phyloP scores from a whole-genome alignment of 2,797 vertebrate species.

The Diglossa cyanea region DNA sequence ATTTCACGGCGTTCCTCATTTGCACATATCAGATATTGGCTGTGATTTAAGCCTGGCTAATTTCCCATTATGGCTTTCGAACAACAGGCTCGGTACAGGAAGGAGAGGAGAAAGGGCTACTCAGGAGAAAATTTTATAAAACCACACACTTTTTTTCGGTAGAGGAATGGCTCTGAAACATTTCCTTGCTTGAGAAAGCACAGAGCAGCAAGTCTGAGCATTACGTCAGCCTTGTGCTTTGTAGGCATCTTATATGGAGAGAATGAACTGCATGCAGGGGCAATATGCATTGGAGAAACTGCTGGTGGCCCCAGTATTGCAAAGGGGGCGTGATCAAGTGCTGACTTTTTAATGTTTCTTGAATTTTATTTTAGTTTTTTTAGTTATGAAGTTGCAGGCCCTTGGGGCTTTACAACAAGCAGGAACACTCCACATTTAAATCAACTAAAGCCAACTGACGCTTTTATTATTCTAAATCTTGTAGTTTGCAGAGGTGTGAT shows the following conservation, averaged over 20 bases:
- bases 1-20: conserved; percentile 54
- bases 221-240: not conserved
- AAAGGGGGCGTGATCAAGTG: not conserved
- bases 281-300: not conserved
- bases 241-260: not conserved
- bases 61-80: conserved; percentile 26
- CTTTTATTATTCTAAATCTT: not conserved
- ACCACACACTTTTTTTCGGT: fast-evolving
- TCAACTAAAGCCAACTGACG: not conserved
- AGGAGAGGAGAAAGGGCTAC: not conserved
- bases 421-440: fast-evolving
- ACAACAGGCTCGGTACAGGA: conserved; percentile 7
- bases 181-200: conserved; percentile 13
- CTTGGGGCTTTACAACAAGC: not conserved
- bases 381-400: not conserved
- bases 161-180: not conserved
- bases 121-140: not conserved
- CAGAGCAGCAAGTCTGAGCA: not conserved
- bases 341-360: not conserved
- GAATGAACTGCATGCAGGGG: not conserved
- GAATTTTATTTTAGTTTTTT: not conserved
- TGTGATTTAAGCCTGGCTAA: conserved; percentile 39
- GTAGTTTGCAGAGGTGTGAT: not conserved
- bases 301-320: not conserved
- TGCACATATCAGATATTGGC: conserved; percentile 62